Conservation (phyloP, 1,140 invertebrate species). For the Cydia fagiglandana region DNA sequence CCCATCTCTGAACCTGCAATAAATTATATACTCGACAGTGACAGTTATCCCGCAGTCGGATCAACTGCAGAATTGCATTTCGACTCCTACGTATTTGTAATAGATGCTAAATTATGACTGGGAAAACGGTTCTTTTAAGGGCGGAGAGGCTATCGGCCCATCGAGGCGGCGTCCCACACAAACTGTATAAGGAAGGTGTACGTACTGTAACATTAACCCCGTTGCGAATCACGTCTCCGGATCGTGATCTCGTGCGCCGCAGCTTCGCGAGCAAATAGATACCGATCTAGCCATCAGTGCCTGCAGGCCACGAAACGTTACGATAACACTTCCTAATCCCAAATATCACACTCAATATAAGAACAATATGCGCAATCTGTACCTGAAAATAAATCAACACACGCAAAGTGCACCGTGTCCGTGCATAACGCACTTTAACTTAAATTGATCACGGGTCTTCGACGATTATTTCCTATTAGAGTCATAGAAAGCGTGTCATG, state of each 20-base stretch:
- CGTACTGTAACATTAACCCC: constrained; percentile 59
- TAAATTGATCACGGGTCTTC: constrained; percentile 17
- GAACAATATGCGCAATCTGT: neutral
- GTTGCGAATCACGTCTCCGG: constrained; percentile 44
- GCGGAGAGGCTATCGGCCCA: constrained; percentile 39
- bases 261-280: constrained; percentile 34
- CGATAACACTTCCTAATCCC: constrained; percentile 28
- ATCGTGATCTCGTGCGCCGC: constrained; percentile 41
- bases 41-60: neutral
- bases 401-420: constrained; percentile 22
- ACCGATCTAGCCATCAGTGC: constrained; percentile 30
- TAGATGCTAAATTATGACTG: neutral
- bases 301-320: constrained; percentile 6
- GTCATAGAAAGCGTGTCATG: constrained; percentile 57
- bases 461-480: constrained; percentile 34
- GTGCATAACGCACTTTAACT: constrained; percentile 13
- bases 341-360: constrained; percentile 6
- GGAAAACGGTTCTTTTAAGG: constrained; percentile 50
- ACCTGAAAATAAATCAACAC: constrained; percentile 15
- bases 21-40: neutral
- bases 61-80: constrained; percentile 1
- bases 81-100: constrained; percentile 2
- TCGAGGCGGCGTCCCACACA: constrained; percentile 38
- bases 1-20: constrained; percentile 34
- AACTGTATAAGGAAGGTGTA: constrained; percentile 47